phyloP scores from a whole-genome alignment of 2,113 vertebrate genomes.

The Daboia siamensis region DNA sequence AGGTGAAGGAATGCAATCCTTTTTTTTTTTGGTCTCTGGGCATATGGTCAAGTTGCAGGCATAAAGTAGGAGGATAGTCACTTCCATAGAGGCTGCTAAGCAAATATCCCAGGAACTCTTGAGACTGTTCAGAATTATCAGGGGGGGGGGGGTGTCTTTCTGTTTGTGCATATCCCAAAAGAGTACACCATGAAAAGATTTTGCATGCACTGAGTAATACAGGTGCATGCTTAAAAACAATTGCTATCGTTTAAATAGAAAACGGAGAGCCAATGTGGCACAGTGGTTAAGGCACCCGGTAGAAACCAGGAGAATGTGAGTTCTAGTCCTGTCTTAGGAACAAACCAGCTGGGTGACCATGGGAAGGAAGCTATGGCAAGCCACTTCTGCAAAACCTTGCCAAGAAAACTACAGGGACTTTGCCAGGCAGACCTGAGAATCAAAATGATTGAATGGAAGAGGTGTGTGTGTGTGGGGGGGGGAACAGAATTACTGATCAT shows the following conservation, averaged over 20 bases:
- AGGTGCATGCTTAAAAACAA: neutral
- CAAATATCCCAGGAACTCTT: neutral
- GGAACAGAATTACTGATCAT: too few relatives aligned
- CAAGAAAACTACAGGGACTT: too few relatives aligned
- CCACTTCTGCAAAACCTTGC: too few relatives aligned
- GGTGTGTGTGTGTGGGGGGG: too few relatives aligned
- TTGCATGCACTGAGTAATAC: neutral
- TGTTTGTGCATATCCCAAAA: neutral
- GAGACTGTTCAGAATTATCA: neutral
- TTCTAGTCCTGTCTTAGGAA: neutral
- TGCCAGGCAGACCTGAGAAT: too few relatives aligned
- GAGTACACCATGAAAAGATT: neutral
- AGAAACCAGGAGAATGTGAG: neutral
- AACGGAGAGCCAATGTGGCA: neutral
- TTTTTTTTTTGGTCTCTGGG: neutral
- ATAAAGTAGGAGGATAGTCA: neutral
- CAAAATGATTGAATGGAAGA: too few relatives aligned
- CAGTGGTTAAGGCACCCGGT: neutral
- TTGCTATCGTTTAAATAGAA: neutral
- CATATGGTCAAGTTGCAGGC: neutral
- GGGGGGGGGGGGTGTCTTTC: neutral
- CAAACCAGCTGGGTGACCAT: too few relatives aligned
- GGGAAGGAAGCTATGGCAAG: too few relatives aligned
- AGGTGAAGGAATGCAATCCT: neutral
- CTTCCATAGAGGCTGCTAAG: neutral